phyloP scores from a whole-genome alignment of 2,113 vertebrate species.

The Benitochromis conjunctus region DNA sequence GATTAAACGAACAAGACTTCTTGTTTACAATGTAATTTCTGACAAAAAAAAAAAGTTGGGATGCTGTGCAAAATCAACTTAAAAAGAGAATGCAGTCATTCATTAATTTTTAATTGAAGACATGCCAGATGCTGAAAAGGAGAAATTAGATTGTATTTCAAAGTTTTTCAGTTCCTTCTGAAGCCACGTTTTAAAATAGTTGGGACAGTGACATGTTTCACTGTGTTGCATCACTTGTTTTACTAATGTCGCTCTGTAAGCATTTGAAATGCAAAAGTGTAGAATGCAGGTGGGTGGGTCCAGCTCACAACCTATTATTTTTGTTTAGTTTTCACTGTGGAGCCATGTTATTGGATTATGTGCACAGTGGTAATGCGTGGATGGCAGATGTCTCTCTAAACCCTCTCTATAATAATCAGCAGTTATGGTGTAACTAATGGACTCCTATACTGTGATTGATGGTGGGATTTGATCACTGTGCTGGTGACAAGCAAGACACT shows the following conservation, averaged over 20 bases:
- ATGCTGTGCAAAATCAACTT: not conserved
- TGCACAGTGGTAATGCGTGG: not conserved
- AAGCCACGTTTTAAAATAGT: not conserved
- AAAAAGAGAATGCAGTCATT: not conserved
- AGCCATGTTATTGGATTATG: not conserved
- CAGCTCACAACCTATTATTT: not conserved
- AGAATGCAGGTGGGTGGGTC: not conserved
- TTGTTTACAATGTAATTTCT: not conserved
- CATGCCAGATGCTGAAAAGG: fast-evolving
- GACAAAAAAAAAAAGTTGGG: not conserved
- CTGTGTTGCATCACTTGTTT: not conserved
- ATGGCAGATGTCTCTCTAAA: not conserved
- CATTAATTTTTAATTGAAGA: not conserved
- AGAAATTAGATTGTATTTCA: not conserved
- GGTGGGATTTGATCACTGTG: not conserved
- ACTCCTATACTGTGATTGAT: not conserved
- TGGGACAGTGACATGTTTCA: not conserved
- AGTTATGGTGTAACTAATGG: not conserved
- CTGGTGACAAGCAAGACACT: not conserved
- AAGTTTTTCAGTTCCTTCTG: not conserved
- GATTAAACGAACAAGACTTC: not conserved
- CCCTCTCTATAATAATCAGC: not conserved
- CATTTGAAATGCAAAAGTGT: not conserved
- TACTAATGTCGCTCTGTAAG: not conserved
- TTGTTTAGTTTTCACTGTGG: not conserved